Evolutionary conservation across 2,797 vertebrate species (phyloP), one percentile per base, ranked within the genome.

Genomic region (Hippoglossus hippoglossus): DNA sequence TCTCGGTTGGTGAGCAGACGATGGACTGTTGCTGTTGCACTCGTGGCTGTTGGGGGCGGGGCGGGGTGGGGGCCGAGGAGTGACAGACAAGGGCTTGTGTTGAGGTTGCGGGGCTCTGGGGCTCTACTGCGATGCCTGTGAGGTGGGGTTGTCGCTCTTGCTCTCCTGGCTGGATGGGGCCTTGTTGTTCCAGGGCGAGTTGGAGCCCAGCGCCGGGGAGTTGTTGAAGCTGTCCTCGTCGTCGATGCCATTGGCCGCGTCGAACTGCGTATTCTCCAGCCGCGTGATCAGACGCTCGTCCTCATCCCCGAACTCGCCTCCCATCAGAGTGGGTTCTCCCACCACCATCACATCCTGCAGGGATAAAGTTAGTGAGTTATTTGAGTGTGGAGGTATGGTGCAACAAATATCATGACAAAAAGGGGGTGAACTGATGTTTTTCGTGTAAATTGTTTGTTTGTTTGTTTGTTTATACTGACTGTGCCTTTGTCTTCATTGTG

Each of bases 171-270:
- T 98, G 94, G 96, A 97, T 56, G 97, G 98, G 63, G 97, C 96
- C 95, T 99, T 98, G 96, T 96, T 97, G 95, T 98, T 99, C 97
- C 97, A 99, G 94, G 98, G 97, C 84, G 97, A 98, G 95, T 97
- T 97, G 95, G 97, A 97, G 90, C 97, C 96, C 92, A 99, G 94
- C 0, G 97, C 97, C 0, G 97, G 98, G 60, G 97, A 99, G 95
- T 98, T 99, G 96, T 98, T 97, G 97, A 99, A 99, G 96, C 97
- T 98, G 96, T 98, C 96, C 93, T 99, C 97, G 44, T 99, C 98
- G 24, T 98, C 97, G 60, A 99, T 97, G 94, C 97, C 97, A 3
- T 98, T 99, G 94, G 97, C 96, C 1, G 97, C 97, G 67, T 99
- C 98, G 47, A 97, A 99, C 94, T 99, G 98, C 8, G 97, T 98